Evolutionary conservation across 2,797 vertebrate genomes (phyloP).

Genomic region (Serranus cabrilla): DNA sequence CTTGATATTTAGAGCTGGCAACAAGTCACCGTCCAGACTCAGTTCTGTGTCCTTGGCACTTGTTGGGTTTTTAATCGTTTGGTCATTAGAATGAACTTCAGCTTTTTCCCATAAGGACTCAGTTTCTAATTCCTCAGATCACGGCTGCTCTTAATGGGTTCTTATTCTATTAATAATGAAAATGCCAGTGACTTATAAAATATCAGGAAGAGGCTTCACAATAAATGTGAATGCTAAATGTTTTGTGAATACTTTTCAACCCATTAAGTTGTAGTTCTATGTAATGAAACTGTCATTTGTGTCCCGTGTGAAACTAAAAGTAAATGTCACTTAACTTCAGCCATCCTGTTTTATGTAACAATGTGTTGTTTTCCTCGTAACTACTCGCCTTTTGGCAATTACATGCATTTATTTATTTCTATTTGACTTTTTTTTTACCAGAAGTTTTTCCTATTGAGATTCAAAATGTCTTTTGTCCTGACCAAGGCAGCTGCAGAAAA

Average conservation of each 20-base stretch:
- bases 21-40: constrained; percentile 5
- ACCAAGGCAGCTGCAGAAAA: too few relatives aligned
- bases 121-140: neutral
- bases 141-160: too few relatives aligned
- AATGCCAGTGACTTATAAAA: neutral
- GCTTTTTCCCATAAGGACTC: neutral
- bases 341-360: too few relatives aligned
- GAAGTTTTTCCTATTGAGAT: too few relatives aligned
- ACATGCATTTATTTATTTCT: too few relatives aligned
- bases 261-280: too few relatives aligned
- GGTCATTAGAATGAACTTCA: neutral
- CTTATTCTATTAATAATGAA: neutral
- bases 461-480: too few relatives aligned
- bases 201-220: neutral
- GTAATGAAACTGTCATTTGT: neutral
- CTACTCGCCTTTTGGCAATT: too few relatives aligned
- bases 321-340: too few relatives aligned
- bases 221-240: neutral
- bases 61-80: neutral
- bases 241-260: neutral
- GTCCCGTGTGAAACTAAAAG: too few relatives aligned
- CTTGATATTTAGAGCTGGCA: constrained; percentile 25
- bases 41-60: constrained; percentile 19
- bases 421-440: too few relatives aligned
- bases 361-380: too few relatives aligned